Base-by-base conservation (phyloP, 2,113 vertebrate species). In the Pollimyrus isidori region DNA sequence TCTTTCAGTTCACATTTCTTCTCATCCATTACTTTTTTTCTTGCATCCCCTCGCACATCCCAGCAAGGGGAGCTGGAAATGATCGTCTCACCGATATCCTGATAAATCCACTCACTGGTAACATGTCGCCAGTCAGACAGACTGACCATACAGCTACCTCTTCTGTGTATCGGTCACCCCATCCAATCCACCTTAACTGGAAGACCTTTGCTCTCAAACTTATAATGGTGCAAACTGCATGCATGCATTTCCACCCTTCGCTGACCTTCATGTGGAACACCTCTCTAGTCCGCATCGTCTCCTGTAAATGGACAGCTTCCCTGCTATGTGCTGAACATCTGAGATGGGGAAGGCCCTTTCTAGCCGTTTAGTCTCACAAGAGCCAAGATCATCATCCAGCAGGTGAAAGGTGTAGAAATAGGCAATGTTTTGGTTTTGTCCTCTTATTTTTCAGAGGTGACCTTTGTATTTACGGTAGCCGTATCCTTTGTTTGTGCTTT, bases 391-490 rank as follows among this genome's bases (percentile, higher is more conserved):
- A 73, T 50, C 45, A 9, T 88, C 87, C n/a, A 73, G 21, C 62
- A 73, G 42, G 35, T 46, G 7, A 88, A 65, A 65, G 46, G 45
- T 85, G 82, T 85, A 85, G 19, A 49, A 85, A 85, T 85, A 69
- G 82, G 7, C 42, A 80, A 19, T 2, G 62, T 39, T 84, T 84
- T n/a, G 82, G 45, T 84, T 84, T 45, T 1, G 45, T 48, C 45
- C 82, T 80, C 73, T 80, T 80, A 80, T 80, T 80, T 84, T 84
- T 84, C 53, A 88, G 56, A 46, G 58, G 87, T 88, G n/a, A 69
- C 42, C 35, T 88, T 48, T 49, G 42, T 15, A n/a, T 88, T 46
- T 65, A 58, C 6, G 42, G n/a, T 49, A 65, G 45, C 39, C 42
- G 49, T 73, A 65, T 50, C 46, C 21, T 49, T 49, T 30, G 58